Base-by-base conservation (phyloP, 2,113 vertebrate genomes). In the Struthio camelus region DNA sequence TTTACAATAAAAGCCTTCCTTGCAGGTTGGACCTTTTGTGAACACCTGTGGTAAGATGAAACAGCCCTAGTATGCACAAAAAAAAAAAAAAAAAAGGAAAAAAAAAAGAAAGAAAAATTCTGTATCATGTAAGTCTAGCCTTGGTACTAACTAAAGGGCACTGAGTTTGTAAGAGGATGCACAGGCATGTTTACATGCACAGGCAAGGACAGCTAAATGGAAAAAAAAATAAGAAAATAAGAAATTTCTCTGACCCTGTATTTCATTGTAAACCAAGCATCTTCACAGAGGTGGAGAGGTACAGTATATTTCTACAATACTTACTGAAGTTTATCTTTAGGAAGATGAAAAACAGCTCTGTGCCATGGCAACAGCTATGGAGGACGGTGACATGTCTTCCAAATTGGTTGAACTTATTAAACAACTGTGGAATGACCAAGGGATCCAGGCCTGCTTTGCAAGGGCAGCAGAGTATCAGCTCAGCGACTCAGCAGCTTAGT, bases 401-500 rank as follows among this genome's bases (percentile, higher is more conserved):
- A 95, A 97, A 14, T 27, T 98, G 85, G 95, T 88, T 3, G 91
- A 89, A 58, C 70, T 98, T 23, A 97, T 98, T 58, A 94, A 95
- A 28, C 73, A 72, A 0, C 88, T 98, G 23, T 98, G 98, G 98
- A 23, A 32, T 0, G 98, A 98, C 1, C 24, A 96, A 0, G 98
- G 98, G 59, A 94, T 93, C 22, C 98, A 97, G 78, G 95, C 96
- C 28, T 98, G 98, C 88, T 98, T 98, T 14, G 85, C 97, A 25
- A 97, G 98, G 64, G 97, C 98, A 4, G 96, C 98, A 0, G 97
- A 98, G 34, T 98, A 98, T 51, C 97, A 98, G 87, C 98, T 98
- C 80, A 97, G 73, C 0, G 98, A 98, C 87, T 98, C 98, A 0
- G 98, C 98, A 3, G 96, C 97, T 9, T 98, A 98, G 98, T 98